Evolutionary conservation across 2,888 invertebrate species (phyloP), one percentile per base, ranked within the genome.

Genomic region (Sylvicola fuscatus): DNA sequence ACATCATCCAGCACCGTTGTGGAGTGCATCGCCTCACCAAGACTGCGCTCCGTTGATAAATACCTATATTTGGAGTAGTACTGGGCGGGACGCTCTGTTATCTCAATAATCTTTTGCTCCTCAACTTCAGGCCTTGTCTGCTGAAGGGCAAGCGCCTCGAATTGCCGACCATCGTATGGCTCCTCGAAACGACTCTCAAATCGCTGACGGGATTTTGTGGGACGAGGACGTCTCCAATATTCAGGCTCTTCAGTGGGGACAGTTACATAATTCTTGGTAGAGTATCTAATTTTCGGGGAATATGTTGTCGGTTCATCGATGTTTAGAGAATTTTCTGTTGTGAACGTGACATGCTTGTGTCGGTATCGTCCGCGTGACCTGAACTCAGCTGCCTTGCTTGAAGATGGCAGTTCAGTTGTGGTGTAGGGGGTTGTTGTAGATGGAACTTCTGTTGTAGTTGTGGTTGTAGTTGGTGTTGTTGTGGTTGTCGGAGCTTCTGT

Each of bases 231-330:
- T 21, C 21, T 21, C 21, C 21, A 21, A 21, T 21, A 21, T 21
- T 21, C 21, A 21, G 21, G 21, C 21, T 21, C 21, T 8, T 21
- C 21, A 6, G 21, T 21, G 8, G 40, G 36, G 6, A 37, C 37
- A 11, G 37, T 37, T 2, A 43, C 46, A 10, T 38, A 38, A n/a
- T 40, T 34, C 8, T 35, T 35, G 2, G 43, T 44, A 2, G 44
- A 39, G 27, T 48, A 43, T 14, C 52, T 50, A 1, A 48, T 41
- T 35, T 50, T 55, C 2, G 65, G 65, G 10, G 64, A 56, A 46
- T 65, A 66, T 3, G 66, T 66, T 10, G 66, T 66, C 6, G 66
- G 63, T 32, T 56, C 44, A 38, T 56, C 55, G 10, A 27, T 41
- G 1, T 52, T 52, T n/a, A 50, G 35, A 11, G 45, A 41, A 34